Base-by-base conservation (phyloP, 2,888 invertebrate species). In the Volucella bombylans region DNA sequence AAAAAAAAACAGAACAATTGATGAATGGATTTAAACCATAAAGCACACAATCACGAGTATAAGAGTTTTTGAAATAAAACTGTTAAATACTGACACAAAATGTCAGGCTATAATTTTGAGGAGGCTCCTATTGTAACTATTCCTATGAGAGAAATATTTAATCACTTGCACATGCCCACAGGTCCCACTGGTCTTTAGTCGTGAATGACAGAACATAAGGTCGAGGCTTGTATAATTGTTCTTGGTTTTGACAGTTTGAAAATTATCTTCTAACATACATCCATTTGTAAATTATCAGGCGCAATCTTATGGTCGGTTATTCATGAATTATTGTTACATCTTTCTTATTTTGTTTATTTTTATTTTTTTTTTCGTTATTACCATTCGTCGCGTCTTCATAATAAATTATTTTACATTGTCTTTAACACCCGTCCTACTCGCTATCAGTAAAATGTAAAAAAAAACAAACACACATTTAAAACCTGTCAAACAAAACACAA, bases 331-430 rank as follows among this genome's bases (percentile, higher is more conserved):
- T 38, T 54, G 12, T 18, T 23, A 39, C 54, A 11, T 38, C n/a
- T 57, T 38, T 72, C 41, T 59, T 49, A 62, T 67, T 8, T 49
- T 31, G 43, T 57, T 18, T 52, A 15, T 59, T 8, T 3, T 23
- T 23, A 3, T 18, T 50, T 59, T 9, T 52, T 67, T 14, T 39
- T 54, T 52, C 18, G 38, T 65, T 52, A 1, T 62, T 61, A n/a
- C 45, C 65, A 67, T 68, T 82, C 55, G 76, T 62, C 55, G 38
- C 55, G 76, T 59, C 14, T 65, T 80, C 71, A 85, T 76, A 18
- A 80, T 77, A 85, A 85, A 85, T 77, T 77, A 85, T 85, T 80
- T 76, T 80, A 85, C 61, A 76, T 76, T 62, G 61, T 85, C 71
- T 76, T 59, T 65, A 62, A 61, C 47, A 69, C 43, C 38, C 62